Evolutionary conservation across 2,888 invertebrate species (phyloP), one percentile per base, ranked within the genome.

Genomic region (Rhagophthalmus giganteus): DNA sequence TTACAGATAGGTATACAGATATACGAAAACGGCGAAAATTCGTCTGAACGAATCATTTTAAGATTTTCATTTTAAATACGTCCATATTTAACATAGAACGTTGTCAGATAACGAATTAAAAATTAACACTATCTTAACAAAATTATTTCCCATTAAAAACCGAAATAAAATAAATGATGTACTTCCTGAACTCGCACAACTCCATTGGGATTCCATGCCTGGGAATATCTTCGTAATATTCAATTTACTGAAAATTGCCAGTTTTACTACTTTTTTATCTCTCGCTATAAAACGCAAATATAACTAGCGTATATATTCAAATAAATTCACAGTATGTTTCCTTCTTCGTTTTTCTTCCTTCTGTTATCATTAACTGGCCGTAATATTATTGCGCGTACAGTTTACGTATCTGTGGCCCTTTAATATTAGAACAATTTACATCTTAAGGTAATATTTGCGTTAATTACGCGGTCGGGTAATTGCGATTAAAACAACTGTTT

Each of bases 201-300:
- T 28, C 40, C 34, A 34, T 34, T 10, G 34, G 48, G 48, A 48
- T 40, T 33, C 28, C 15, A 26, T 33, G n/a, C 24, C 24, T 31
- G 12, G 27, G 40, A 40, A 34, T 40, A 33, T 40, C 40, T 33
- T 34, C 27, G 48, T 48, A 48, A 48, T 48, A 48, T 48, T 48
- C 48, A 48, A 48, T 50, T 44, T 38, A 39, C 38, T 32, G 50
- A 44, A 50, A 44, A 44, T 44, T 50, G 42, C 42, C n/a, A 13
- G 35, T 40, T 49, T 49, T 49, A 41, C 35, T 37, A 41, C 41
- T 37, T 42, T 46, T 37, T 50, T 50, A 44, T 38, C 44, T 24
- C 27, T 14, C 3, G 31, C 30, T 20, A 50, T 50, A 49, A 49
- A 49, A 49, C 37, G 50, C 37, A 50, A 50, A 44, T 37, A 38